A percentile compares a stretch with the other conserved stretches of the same genome.
Evolutionary conservation across 2,797 vertebrate species (phyloP).

Genomic region (Centropyge bicolor): DNA sequence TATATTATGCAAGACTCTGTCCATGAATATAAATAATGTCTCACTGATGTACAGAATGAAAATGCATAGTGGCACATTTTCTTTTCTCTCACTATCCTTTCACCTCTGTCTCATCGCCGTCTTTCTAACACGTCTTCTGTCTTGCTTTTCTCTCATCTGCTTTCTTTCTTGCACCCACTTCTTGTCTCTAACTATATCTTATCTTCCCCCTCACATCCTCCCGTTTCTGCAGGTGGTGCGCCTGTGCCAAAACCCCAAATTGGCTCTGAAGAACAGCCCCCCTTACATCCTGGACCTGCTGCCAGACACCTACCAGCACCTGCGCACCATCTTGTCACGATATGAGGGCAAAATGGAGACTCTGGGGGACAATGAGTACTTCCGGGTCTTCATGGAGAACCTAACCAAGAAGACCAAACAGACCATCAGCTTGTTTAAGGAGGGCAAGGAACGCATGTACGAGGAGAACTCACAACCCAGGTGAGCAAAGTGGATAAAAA

Average conservation of each 20-base stretch:
- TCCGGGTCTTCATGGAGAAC: conserved; percentile 99
- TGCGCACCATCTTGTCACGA: conserved; percentile 94
- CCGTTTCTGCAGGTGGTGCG: conserved; percentile 91
- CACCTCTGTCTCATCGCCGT: not conserved
- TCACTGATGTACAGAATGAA: conserved; percentile 18
- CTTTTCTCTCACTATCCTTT: not conserved
- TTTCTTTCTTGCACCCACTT: conserved; percentile 13
- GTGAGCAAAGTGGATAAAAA: conserved; percentile 77
- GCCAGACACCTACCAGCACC: conserved; percentile 98
- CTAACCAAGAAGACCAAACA: conserved; percentile 99
- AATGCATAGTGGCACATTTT: conserved; percentile 6
- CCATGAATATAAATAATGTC: conserved; percentile 36
- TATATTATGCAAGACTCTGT: conserved; percentile 13
- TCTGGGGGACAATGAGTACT: conserved; percentile 97
- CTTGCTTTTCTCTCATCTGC: conserved; percentile 17
- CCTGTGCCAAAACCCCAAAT: conserved; percentile 96
- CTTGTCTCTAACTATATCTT: conserved; percentile 54
- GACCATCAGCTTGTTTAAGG: conserved; percentile 99
- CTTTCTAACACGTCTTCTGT: conserved; percentile 15
- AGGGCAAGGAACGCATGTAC: conserved; percentile 98
- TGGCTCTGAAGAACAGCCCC: conserved; percentile 98
- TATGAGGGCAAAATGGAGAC: conserved; percentile 99
- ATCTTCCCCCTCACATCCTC: conserved; percentile 50
- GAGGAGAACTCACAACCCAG: conserved; percentile 99
- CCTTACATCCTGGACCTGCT: conserved; percentile 98